Conservation (phyloP, 2,888 invertebrate species). For the Notocelia uddmanniana region DNA sequence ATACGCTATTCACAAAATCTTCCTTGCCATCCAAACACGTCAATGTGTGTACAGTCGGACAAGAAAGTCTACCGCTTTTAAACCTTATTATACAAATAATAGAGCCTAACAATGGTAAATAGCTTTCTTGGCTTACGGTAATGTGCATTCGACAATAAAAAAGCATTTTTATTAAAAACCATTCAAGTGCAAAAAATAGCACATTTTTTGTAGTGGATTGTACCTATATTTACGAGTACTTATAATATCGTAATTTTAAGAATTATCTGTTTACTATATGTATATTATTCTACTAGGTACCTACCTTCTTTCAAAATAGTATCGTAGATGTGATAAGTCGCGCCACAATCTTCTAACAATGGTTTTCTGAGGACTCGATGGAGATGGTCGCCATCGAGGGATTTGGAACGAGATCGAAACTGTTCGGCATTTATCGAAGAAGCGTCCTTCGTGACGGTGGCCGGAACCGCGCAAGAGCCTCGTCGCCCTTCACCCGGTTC, state of each 20-base stretch:
- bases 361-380: constrained; percentile 70
- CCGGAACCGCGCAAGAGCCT: constrained; percentile 75
- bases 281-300: background rate
- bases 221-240: too few species aligned
- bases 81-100: too few species aligned
- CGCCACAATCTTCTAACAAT: constrained; percentile 90
- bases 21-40: too few species aligned
- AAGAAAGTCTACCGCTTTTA: too few species aligned
- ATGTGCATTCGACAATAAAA: too few species aligned
- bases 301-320: constrained; percentile 88
- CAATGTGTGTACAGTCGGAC: too few species aligned
- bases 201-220: too few species aligned
- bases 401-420: constrained; percentile 92
- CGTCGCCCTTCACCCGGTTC: constrained; percentile 82
- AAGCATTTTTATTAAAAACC: too few species aligned
- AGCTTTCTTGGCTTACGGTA: too few species aligned
- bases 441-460: constrained; percentile 77
- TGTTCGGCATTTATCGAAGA: constrained; percentile 84
- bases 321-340: constrained; percentile 93
- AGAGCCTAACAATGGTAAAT: too few species aligned
- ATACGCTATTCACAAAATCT: too few species aligned
- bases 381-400: constrained; percentile 88
- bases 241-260: background rate
- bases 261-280: background rate
- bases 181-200: too few species aligned